Percentiles rank a stretch among this genome's conserved stretches.
phyloP scores from a whole-genome alignment of 1,140 invertebrate genomes.

The Idris sp. region DNA sequence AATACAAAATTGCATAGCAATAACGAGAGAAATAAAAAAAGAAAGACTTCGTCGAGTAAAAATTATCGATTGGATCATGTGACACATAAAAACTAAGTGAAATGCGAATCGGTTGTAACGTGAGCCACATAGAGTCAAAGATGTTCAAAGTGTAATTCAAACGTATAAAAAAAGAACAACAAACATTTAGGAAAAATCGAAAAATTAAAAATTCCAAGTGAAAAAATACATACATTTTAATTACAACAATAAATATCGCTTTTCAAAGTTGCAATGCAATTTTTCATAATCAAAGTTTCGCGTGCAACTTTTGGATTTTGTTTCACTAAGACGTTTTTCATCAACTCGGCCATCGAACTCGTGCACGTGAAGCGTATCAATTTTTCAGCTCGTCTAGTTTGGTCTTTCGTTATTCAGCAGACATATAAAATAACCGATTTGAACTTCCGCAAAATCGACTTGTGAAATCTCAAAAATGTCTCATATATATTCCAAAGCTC shows the following conservation, averaged over 20 bases:
- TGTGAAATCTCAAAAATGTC: not conserved
- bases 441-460: constrained; percentile 8
- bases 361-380: constrained; percentile 33
- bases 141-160: no score
- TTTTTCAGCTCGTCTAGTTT: constrained; percentile 23
- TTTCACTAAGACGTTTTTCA: constrained; percentile 16
- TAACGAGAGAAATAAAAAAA: constrained; percentile 21
- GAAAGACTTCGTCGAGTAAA: constrained; percentile 33
- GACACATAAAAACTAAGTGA: constrained; percentile 38
- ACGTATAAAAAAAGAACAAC: constrained; percentile 3
- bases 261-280: constrained; percentile 12
- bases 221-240: no score
- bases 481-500: not conserved
- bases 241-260: no score
- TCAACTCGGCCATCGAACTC: constrained; percentile 15
- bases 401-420: constrained; percentile 38
- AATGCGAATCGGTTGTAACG: constrained; percentile 24
- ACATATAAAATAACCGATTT: constrained; percentile 15
- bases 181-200: no score
- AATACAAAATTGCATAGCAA: constrained; percentile 8
- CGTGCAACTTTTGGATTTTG: constrained; percentile 20
- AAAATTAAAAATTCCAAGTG: constrained; percentile 3
- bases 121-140: no score
- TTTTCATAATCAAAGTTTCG: constrained; percentile 8
- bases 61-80: constrained; percentile 41